These are phyloP conservation scores for Himalopsyche tibetana DNA, from an alignment of 2,888 invertebrate genomes.

Conservation along the genomic window DNA sequence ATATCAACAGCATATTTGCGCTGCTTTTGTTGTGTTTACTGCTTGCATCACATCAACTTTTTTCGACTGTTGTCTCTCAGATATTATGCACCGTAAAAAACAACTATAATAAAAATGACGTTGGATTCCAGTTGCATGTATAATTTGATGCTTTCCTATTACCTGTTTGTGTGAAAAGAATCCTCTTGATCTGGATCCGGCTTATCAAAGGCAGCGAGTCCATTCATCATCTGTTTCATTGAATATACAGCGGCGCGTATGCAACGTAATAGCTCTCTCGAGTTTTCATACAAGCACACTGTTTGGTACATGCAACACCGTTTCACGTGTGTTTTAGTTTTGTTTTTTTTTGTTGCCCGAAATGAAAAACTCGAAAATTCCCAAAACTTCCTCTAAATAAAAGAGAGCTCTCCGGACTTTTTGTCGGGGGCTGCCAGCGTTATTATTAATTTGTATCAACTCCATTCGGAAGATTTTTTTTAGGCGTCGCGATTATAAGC, in stretches of 20 bases:
- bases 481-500: not conserved
- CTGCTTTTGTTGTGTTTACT: no score
- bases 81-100: no score
- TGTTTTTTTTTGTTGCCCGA: no score
- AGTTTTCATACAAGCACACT: not conserved
- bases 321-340: constrained; percentile 8
- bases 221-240: constrained; percentile 2
- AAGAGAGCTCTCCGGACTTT: not conserved
- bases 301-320: not conserved
- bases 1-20: no score
- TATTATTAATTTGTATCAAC: constrained; percentile 11
- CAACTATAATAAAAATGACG: no score
- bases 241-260: constrained; percentile 18
- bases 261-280: constrained; percentile 5
- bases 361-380: not conserved
- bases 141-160: constrained; percentile 17
- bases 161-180: not conserved
- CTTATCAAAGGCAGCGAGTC: constrained; percentile 4
- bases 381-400: not conserved
- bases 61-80: no score
- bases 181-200: not conserved
- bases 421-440: not conserved
- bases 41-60: no score
- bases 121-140: not conserved
- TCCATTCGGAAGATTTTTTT: constrained; percentile 24